Conservation (phyloP, 2,113 vertebrate species). For the Actenoides lindsayi region DNA sequence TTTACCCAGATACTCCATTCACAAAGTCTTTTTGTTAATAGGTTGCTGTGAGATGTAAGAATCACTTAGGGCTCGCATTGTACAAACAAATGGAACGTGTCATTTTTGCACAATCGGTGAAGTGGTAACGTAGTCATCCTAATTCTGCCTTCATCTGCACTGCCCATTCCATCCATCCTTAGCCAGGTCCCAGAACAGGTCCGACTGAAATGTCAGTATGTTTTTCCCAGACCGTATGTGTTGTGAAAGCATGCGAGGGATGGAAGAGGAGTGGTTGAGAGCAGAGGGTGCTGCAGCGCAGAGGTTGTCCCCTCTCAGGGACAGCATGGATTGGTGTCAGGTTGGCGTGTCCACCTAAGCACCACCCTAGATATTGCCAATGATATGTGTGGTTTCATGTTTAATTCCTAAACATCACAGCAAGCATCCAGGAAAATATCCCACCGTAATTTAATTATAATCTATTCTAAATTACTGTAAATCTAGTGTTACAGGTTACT, state of each 20-base stretch:
- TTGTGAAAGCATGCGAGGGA: background rate
- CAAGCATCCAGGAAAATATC: background rate
- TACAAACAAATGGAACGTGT: constrained; percentile 31
- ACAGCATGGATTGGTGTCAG: background rate
- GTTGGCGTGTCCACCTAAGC: background rate
- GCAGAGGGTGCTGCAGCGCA: background rate
- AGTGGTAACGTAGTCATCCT: background rate
- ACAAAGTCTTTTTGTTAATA: constrained; percentile 41
- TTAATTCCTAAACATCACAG: background rate
- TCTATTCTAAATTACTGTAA: background rate
- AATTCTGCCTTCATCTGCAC: background rate
- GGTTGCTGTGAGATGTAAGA: constrained; percentile 6
- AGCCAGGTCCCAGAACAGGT: background rate
- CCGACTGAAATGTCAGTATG: background rate
- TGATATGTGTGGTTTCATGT: background rate
- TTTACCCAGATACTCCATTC: constrained; percentile 44
- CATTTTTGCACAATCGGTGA: background rate
- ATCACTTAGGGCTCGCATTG: background rate
- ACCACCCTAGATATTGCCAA: background rate
- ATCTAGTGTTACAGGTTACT: background rate
- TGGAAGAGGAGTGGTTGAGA: background rate
- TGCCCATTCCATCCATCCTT: background rate
- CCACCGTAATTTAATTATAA: background rate
- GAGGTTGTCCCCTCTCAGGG: background rate
- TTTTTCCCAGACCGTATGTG: background rate